Conservation (phyloP, 2,797 vertebrate genomes). For the Menidia menidia region DNA sequence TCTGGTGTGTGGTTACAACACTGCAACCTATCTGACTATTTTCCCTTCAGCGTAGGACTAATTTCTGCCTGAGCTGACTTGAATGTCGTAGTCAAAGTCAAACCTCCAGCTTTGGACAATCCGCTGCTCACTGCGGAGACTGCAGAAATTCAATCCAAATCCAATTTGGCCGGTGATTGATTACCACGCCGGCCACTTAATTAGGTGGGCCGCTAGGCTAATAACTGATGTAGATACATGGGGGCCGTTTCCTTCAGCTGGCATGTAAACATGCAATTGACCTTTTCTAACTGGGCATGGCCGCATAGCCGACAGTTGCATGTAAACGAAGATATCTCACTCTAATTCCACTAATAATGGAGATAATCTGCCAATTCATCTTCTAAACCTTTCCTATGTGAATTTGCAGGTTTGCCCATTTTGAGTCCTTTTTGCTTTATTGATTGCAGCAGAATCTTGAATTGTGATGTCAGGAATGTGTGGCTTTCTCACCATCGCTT, state of each 20-base stretch:
- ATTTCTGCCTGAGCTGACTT: constrained; percentile 57
- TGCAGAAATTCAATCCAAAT: constrained; percentile 72
- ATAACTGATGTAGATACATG: constrained; percentile 76
- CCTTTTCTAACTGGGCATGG: constrained; percentile 42
- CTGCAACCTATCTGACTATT: constrained; percentile 37
- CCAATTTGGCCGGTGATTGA: constrained; percentile 79
- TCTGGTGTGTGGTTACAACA: constrained; percentile 41
- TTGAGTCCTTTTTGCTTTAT: too few species aligned
- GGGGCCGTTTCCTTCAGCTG: constrained; percentile 62
- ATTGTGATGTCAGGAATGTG: not conserved
- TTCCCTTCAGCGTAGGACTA: constrained; percentile 37
- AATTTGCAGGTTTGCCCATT: constrained; percentile 18
- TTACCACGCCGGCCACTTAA: constrained; percentile 68
- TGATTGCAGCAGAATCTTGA: not conserved
- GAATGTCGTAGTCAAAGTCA: constrained; percentile 75
- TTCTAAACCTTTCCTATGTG: constrained; percentile 24
- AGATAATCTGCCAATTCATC: constrained; percentile 55
- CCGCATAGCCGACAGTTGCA: constrained; percentile 7
- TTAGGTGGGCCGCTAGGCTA: constrained; percentile 72
- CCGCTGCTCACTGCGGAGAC: constrained; percentile 42
- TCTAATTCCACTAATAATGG: constrained; percentile 35
- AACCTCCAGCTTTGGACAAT: constrained; percentile 55
- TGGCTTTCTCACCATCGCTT: not conserved
- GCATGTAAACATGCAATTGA: constrained; percentile 52
- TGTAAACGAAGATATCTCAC: constrained; percentile 26